These are phyloP conservation scores for Nomada flava DNA, from an alignment of 2,888 invertebrate genomes.

Conservation along the genomic window DNA sequence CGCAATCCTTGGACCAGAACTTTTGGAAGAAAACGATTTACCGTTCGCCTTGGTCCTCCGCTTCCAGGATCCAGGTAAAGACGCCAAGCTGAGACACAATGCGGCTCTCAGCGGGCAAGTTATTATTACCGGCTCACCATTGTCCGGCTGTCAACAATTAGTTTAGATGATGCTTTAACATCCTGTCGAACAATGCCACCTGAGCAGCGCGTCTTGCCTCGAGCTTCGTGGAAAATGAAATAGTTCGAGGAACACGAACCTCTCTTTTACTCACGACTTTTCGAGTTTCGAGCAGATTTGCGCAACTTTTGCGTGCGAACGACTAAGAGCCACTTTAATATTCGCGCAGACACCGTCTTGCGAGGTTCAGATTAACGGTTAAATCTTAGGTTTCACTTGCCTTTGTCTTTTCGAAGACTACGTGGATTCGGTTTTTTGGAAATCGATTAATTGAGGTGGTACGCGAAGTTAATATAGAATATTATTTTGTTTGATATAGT, in stretches of 20 bases:
- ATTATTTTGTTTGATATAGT: too few relatives aligned
- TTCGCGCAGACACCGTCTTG: neutral
- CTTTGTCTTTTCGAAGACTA: too few relatives aligned
- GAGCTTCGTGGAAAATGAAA: slow-evolving; percentile 59
- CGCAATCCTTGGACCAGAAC: slow-evolving; percentile 3
- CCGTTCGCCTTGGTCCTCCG: slow-evolving; percentile 34
- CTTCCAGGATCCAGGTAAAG: slow-evolving; percentile 66
- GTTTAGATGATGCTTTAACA: slow-evolving; percentile 80
- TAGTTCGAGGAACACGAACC: slow-evolving; percentile 43
- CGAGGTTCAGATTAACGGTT: too few relatives aligned
- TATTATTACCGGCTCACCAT: slow-evolving; percentile 78
- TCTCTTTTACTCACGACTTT: neutral
- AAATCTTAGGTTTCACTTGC: too few relatives aligned
- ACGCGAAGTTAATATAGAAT: too few relatives aligned
- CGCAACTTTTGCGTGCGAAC: slow-evolving; percentile 28
- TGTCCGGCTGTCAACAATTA: slow-evolving; percentile 82
- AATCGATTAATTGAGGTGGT: too few relatives aligned
- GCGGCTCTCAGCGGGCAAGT: slow-evolving; percentile 73
- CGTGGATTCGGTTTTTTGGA: too few relatives aligned
- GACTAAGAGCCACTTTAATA: neutral
- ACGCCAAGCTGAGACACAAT: slow-evolving; percentile 65
- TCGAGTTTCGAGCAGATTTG: slow-evolving; percentile 16
- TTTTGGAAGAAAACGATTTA: slow-evolving; percentile 18
- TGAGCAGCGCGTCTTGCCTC: slow-evolving; percentile 51
- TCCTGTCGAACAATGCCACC: slow-evolving; percentile 69